Base-by-base conservation (phyloP, 2,888 invertebrate genomes). In the Eupithecia pulchellata region DNA sequence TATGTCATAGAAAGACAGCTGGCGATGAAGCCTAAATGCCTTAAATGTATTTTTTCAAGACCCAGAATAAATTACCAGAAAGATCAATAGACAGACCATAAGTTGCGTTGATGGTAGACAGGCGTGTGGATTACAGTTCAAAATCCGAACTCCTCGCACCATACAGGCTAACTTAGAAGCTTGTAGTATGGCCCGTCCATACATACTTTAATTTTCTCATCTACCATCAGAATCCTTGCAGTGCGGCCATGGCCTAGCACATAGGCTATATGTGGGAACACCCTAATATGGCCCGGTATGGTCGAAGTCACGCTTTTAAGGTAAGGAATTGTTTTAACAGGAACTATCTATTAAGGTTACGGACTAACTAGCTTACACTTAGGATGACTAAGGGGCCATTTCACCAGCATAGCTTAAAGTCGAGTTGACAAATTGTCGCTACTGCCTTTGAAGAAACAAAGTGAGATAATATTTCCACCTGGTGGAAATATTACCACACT, bases 241-340 rank as follows among this genome's bases (percentile, higher is more conserved):
- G 52, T 52, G 52, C 52, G 52, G 11, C 20, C 52, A n/a, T 25
- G 20, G 11, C 9, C 52, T 25, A 52, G 71, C 80, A 77, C 83
- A 85, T 79, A 68, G 77, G 74, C 67, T 69, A 75, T 74, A 75
- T 75, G 76, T 73, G 79, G 72, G 62, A 70, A 66, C 65, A 58
- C 60, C 83, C 82, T 81, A 82, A 84, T 84, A 84, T 78, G 84
- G 85, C 17, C 30, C 68, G 75, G 75, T 75, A 76, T 74, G 76
- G 78, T 76, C 71, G 66, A 75, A 86, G 83, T 86, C 86, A 85
- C 84, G 85, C 82, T 78, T 76, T 57, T 66, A 74, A 66, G 77
- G 72, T 65, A 68, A 69, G 39, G 63, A 64, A 73, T 73, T 70
- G 77, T 73, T 72, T 73, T 47, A 66, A 42, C 68, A 69, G 64